Evolutionary conservation across 2,797 vertebrate species (phyloP), one percentile per base, ranked within the genome.

Genomic region (Premnoplex brunnescens): DNA sequence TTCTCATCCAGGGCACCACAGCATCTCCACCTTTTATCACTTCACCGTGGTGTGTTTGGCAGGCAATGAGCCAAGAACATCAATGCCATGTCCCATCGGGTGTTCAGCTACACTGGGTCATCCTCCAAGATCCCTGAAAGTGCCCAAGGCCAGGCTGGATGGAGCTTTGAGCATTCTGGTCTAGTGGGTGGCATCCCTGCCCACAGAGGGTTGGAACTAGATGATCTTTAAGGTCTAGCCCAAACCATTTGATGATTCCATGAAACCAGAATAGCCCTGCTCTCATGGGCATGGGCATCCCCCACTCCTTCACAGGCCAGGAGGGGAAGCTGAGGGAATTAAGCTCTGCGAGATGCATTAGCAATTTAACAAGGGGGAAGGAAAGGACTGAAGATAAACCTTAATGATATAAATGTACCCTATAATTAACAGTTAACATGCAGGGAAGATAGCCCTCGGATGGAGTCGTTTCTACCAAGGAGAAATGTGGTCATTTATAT

Each of bases 401-500:
- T 75, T 89, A 91, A 91, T 19, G 87, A 88, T 43, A 30, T 26
- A 52, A 95, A 86, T 15, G 68, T 18, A 87, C 71, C 94, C 86
- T 76, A 26, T 92, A 96, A 96, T 97, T 95, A 95, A 67, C 56
- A 73, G 66, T 49, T 92, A 89, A 64, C 86, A 93, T 52, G 58
- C 91, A 88, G 92, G 51, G 78, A 81, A 68, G 81, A 66, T 19
- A 75, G 59, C 82, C 91, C 74, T 93, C 1, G 1, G 76, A 74
- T 49, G 69, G 85, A 95, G 64, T 30, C 7, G 0, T 12, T 32
- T 56, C 85, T 78, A 26, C 10, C 89, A 49, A 95, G 94, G 89
- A 95, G 93, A 94, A 95, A 79, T 6, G 1, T 8, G 52, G 91
- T 91, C 95, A 87, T 96, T 96, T 74, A 90, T 72, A 96, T 96